Conservation (phyloP, 2,113 vertebrate species). For the Tamias sibiricus region DNA sequence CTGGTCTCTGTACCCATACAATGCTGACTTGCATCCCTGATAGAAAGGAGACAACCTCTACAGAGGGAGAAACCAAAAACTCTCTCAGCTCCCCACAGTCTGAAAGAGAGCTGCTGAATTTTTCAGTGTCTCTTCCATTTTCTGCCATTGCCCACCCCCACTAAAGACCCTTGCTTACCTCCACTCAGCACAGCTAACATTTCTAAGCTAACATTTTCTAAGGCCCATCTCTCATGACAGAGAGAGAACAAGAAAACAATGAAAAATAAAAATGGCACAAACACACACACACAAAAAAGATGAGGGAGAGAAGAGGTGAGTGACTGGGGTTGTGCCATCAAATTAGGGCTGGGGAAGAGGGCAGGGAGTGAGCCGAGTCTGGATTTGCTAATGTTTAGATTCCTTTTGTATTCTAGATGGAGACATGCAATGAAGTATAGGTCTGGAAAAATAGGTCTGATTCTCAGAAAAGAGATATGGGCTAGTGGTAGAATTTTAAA, state of each 20-base stretch:
- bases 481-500: constrained; percentile 18
- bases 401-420: not conserved
- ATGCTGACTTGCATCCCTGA: not conserved
- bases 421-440: not conserved
- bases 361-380: not conserved
- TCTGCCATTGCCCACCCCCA: rapidly evolving
- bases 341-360: not conserved
- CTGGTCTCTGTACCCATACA: not conserved
- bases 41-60: not conserved
- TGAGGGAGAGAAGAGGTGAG: not conserved
- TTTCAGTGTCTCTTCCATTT: too few species aligned
- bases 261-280: constrained; percentile 29
- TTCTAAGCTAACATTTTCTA: not conserved
- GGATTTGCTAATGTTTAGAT: not conserved
- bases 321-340: not conserved
- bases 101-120: too few species aligned
- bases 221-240: not conserved
- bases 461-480: constrained; percentile 16
- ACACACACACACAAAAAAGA: not conserved
- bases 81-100: too few species aligned
- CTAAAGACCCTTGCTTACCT: too few species aligned
- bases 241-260: not conserved
- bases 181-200: not conserved
- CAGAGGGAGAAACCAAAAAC: not conserved
- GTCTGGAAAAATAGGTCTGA: not conserved